These are phyloP conservation scores for Thermophis baileyi DNA, from an alignment of 2,113 vertebrate species.

Conservation along the genomic window DNA sequence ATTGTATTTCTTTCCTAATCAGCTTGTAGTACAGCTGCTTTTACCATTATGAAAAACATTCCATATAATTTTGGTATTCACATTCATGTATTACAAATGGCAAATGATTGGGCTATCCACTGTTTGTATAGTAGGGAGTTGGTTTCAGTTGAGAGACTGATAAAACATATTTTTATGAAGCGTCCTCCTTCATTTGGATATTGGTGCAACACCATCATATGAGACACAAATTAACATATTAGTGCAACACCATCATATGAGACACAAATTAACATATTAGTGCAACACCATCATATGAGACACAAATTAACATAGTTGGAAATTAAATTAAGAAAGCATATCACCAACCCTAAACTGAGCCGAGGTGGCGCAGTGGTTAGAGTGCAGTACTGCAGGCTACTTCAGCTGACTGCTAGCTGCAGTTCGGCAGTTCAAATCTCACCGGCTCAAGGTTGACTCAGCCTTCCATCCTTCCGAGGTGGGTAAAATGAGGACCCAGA, in stretches of 20 bases:
- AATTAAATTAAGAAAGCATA: slow-evolving; percentile 17
- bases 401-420: too few relatives aligned
- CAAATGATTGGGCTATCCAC: not conserved
- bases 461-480: too few relatives aligned
- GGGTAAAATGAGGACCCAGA: too few relatives aligned
- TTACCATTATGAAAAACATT: not conserved
- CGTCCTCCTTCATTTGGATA: not conserved
- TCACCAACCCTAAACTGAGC: too few relatives aligned
- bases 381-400: too few relatives aligned
- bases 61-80: not conserved
- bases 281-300: too few relatives aligned
- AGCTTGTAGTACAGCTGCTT: not conserved
- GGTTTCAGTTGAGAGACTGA: not conserved
- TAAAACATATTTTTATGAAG: not conserved
- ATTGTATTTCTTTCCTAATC: not conserved
- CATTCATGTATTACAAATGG: slow-evolving; percentile 8
- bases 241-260: too few relatives aligned
- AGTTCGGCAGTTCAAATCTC: too few relatives aligned
- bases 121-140: not conserved
- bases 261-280: too few relatives aligned
- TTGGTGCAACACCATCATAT: not conserved
- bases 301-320: too few relatives aligned
- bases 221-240: slow-evolving; percentile 9
- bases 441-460: too few relatives aligned
- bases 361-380: too few relatives aligned